Evolutionary conservation across 2,888 invertebrate species (phyloP), one percentile per base, ranked within the genome.

Genomic region (Yponomeuta malinellus): DNA sequence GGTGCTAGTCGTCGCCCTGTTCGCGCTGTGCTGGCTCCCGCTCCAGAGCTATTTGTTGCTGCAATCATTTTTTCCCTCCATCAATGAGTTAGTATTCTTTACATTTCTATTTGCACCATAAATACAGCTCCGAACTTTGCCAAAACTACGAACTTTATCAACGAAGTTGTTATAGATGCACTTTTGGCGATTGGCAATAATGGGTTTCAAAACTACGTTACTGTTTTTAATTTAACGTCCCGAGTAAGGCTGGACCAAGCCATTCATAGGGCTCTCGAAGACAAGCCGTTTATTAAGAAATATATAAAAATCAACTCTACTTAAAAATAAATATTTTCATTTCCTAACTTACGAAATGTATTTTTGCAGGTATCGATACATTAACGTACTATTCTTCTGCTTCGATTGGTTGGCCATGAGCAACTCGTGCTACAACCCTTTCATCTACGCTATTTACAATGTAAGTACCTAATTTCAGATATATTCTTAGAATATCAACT

Each of bases 341-440:
- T 59, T 59, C 1, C 52, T 15, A 12, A 59, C 3, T 5, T 59
- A 59, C 15, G 12, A 3, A 15, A 59, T 59, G 3, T 15, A 59
- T 59, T 43, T 43, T 43, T 29, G 59, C 93, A 95, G 95, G 79
- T 96, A 96, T 84, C 93, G 93, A 76, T 96, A 95, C 83, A 96
- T 97, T 80, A 96, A 97, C 86, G 95, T 97, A 69, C 93, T 97
- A 72, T 97, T 96, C 94, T 97, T 97, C 87, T 96, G 95, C 83
- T 96, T 95, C 79, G 97, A 97, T 85, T 97, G 96, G 96, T 88
- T 97, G 81, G 96, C 96, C 1, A 97, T 97, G 97, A 96, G 96
- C 79, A 97, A 97, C 82, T 97, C 97, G 72, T 97, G 97, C 85
- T 96, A 96, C 84, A 97, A 97, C 85, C 97, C 97, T 0, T 97